These are phyloP conservation scores for Amphiura filiformis DNA, from an alignment of 35 echinoderm and acorn worm species.

Conservation along the genomic window DNA sequence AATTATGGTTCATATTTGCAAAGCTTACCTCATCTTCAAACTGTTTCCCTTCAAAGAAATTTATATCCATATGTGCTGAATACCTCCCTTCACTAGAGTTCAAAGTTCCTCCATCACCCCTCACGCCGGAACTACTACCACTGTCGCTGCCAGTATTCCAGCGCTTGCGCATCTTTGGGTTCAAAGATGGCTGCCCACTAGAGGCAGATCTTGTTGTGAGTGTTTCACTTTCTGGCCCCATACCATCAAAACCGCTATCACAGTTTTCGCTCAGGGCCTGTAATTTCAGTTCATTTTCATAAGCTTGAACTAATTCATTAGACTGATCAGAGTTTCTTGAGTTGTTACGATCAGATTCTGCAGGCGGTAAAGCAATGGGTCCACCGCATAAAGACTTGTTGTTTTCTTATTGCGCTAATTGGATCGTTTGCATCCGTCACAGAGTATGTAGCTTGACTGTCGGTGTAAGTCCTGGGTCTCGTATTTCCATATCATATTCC, in stretches of 20 bases:
- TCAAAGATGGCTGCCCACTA: slow-evolving; percentile 24
- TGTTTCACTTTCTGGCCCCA: slow-evolving; percentile 35
- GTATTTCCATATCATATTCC: slow-evolving; percentile 30
- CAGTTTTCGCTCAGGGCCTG: slow-evolving; percentile 57
- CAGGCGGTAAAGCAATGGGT: not conserved
- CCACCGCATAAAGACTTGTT: not conserved
- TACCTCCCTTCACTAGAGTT: slow-evolving; percentile 61
- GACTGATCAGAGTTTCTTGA: slow-evolving; percentile 27
- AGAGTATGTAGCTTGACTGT: not conserved
- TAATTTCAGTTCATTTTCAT: slow-evolving; percentile 76
- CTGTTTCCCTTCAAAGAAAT: slow-evolving; percentile 36
- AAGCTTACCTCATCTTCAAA: slow-evolving; percentile 61
- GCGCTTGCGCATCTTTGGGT: slow-evolving; percentile 40
- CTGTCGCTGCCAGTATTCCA: slow-evolving; percentile 48
- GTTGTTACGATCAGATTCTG: not conserved
- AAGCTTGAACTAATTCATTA: slow-evolving; percentile 57
- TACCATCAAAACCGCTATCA: slow-evolving; percentile 42
- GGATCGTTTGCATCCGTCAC: not conserved
- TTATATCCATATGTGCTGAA: slow-evolving; percentile 30
- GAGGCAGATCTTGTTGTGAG: slow-evolving; percentile 43
- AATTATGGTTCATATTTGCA: too few species aligned
- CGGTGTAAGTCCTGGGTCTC: not conserved
- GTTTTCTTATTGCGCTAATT: not conserved
- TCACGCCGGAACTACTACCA: slow-evolving; percentile 53
- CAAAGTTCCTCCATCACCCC: slow-evolving; percentile 42